Base-by-base conservation (phyloP, 1,140 invertebrate genomes). In the Pogonomyrmex barbatus region DNA sequence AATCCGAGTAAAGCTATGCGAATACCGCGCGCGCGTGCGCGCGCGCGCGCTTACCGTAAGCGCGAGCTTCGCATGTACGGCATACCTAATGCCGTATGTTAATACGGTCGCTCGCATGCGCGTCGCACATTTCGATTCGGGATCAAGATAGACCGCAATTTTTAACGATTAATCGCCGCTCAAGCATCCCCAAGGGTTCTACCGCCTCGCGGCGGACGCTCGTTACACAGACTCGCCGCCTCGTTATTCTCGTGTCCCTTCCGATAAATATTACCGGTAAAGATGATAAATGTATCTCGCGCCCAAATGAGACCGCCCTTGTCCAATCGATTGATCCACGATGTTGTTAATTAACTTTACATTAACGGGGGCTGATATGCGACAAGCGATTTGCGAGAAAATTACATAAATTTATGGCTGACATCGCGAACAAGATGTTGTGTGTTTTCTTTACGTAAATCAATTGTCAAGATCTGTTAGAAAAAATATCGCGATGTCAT, bases 141-240 rank as follows among this genome's bases (percentile, higher is more conserved):
- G 67, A 83, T 83, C 63, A 67, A 85, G 92, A 93, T 92, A 91
- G 82, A 85, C 36, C 67, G 77, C 67, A 75, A 87, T 91, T 93
- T 93, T 93, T 89, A 92, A 92, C 91, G 92, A 93, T 93, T 93
- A 93, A 93, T 93, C 89, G 85, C 63, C 75, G 71, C 86, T 63
- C 90, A 86, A 89, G 85, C 88, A 90, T 92, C 88, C 76, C 77
- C 54, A 50, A 54, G 54, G 63, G 36, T 87, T 54, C 54, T 73
- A 73, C 45, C 36, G 58, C 24, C 24, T 54, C 36, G 30, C 30
- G 60, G 73, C 70, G 54, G 65, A 89, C 50, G 50, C 75, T 87
- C 47, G 81, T 79, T 87, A 30, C 63, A 24, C 36, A 2, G 6
- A 10, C 42, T 24, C 17, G 4, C 17, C 52, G 6, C 12, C 60